Evolutionary conservation across 2,797 vertebrate genomes (phyloP), one percentile per base, ranked within the genome.

Genomic region (Bryconaethiops microstoma): DNA sequence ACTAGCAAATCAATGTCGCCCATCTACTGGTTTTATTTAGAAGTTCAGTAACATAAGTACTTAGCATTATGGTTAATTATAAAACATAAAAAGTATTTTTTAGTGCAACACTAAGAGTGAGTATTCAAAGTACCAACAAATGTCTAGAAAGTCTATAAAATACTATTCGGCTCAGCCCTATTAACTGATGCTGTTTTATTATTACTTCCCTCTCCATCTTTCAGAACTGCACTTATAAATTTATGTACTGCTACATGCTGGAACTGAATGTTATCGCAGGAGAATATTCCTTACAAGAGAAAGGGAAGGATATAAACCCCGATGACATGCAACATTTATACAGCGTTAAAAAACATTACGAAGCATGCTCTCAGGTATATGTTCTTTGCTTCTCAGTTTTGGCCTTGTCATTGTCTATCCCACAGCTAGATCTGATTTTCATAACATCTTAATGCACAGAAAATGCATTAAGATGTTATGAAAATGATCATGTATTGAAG

Each of bases 221-320:
- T 9, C 73, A 92, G 92, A 45, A 45, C 0, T 95, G 94, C 86
- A 79, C 50, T 29, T 2, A 0, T 0, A 55, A 50, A 74, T 79
- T 75, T 0, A 84, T 95, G 8, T 55, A 64, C 12, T 95, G 94
- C 89, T 95, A 91, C 87, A 79, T 93, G 40, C 10, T 75, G 86
- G 94, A 95, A 86, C 45, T 94, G 86, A 6, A 35, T 0, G 89
- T 95, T 86, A 73, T 94, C 40, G 9, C 91, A 0, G 0, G 5
- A 0, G 93, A 94, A 77, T 21, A 83, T 0, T 13, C 82, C 0
- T 0, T 0, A 0, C 0, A 10, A 3, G 0, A 40, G 0, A 1
- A 76, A 45, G 3, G 3, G 1, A 9, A 48, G 45, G 8, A 48
- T 10, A 1, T 48, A 8, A 48, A 9, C 12, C 1, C 8, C 0